Percentiles rank a stretch among this genome's conserved stretches.
Evolutionary conservation across 2,888 invertebrate genomes (phyloP).

Genomic region (Sphaeridia pumilis): DNA sequence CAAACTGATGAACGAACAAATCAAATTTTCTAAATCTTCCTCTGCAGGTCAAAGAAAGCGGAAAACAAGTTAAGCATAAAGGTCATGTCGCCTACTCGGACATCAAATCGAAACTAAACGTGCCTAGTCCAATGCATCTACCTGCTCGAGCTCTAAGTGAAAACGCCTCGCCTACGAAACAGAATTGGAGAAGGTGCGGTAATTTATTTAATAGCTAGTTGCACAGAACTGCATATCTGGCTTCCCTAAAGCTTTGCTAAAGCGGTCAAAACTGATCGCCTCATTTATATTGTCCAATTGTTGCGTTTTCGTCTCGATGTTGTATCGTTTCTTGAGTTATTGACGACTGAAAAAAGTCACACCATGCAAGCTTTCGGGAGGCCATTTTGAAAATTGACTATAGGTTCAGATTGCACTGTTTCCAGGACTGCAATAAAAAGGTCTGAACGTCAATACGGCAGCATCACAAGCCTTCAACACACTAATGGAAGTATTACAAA

Average conservation of each 20-base stretch:
- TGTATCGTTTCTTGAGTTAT: no score
- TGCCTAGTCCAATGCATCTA: slow-evolving; percentile 10
- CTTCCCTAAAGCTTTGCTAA: no score
- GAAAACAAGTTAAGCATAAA: slow-evolving; percentile 55
- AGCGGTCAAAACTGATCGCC: no score
- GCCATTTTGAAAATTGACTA: no score
- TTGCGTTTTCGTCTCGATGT: background rate
- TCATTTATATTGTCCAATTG: background rate
- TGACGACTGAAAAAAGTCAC: no score
- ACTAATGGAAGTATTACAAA: slow-evolving; percentile 8
- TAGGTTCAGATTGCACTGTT: no score
- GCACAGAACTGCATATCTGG: no score
- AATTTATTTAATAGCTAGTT: no score
- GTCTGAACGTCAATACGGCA: slow-evolving; percentile 22
- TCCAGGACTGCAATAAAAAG: no score
- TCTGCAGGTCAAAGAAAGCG: slow-evolving; percentile 56
- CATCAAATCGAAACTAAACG: slow-evolving; percentile 52
- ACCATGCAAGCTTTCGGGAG: no score
- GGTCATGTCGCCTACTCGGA: slow-evolving; percentile 59
- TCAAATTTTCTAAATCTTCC: slow-evolving; percentile 7
- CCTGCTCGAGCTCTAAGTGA: background rate
- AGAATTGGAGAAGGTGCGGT: no score
- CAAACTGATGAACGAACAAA: no score
- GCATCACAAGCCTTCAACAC: slow-evolving; percentile 2
- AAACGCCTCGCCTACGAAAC: background rate